These are phyloP conservation scores for Muscicapa comitata DNA, from an alignment of 2,797 vertebrate genomes.

Conservation along the genomic window DNA sequence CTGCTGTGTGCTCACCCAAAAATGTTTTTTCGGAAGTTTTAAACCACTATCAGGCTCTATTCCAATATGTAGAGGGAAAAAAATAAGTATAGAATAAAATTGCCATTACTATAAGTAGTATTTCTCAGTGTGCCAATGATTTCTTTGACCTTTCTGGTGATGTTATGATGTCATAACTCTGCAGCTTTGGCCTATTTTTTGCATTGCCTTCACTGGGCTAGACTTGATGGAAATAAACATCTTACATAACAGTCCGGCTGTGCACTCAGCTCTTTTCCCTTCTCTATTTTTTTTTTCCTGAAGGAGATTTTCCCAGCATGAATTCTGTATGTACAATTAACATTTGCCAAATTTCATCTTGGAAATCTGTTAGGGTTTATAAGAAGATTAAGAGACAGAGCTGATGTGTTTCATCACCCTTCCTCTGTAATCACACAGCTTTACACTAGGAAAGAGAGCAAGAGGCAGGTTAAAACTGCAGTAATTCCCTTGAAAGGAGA, in stretches of 20 bases:
- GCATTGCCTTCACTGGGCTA: constrained; percentile 51
- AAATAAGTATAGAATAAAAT: neutral
- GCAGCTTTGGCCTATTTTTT: constrained; percentile 73
- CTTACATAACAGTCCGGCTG: constrained; percentile 76
- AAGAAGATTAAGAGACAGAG: constrained; percentile 63
- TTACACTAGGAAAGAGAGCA: constrained; percentile 9
- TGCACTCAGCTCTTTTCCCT: constrained; percentile 44
- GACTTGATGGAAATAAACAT: constrained; percentile 74
- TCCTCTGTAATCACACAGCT: constrained; percentile 51
- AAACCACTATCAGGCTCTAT: neutral
- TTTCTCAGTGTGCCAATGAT: neutral
- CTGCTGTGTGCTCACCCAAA: neutral
- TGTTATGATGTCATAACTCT: constrained; percentile 51
- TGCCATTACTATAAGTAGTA: neutral
- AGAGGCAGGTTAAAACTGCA: constrained; percentile 50
- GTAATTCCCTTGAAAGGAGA: constrained; percentile 22
- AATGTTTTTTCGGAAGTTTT: neutral
- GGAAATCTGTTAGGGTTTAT: constrained; percentile 67
- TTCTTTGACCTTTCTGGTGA: constrained; percentile 33
- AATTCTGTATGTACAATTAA: constrained; percentile 70
- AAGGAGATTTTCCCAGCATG: constrained; percentile 70
- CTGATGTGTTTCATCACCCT: constrained; percentile 1
- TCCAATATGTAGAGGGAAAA: neutral
- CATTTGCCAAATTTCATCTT: constrained; percentile 64
- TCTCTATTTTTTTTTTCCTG: neutral